These are phyloP conservation scores for Xestia rhomboidea DNA, from an alignment of 2,888 invertebrate genomes.

Conservation along the genomic window DNA sequence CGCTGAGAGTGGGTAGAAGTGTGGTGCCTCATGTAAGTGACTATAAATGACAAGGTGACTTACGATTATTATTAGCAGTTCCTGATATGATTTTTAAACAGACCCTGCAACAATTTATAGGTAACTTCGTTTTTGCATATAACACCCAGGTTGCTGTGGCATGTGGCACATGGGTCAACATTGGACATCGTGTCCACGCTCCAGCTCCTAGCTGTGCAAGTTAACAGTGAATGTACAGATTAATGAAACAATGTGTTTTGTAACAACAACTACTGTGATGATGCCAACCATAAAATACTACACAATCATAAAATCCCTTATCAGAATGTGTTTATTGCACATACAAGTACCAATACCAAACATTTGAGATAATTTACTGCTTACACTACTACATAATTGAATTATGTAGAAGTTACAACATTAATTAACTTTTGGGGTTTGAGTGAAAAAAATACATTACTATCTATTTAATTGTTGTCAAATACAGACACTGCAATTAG, in stretches of 20 bases:
- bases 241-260: conserved; percentile 19
- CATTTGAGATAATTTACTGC: conserved; percentile 45
- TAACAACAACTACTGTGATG: conserved; percentile 32
- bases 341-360: conserved; percentile 34
- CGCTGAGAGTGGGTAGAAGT: not conserved
- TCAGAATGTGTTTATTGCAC: conserved; percentile 62
- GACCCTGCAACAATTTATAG: conserved; percentile 82
- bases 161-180: conserved; percentile 13
- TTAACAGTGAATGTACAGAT: conserved; percentile 12
- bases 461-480: not conserved
- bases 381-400: too few relatives aligned
- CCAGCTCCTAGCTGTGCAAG: not conserved
- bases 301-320: conserved; percentile 63
- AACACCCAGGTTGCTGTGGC: conserved; percentile 11
- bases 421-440: not conserved
- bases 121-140: conserved; percentile 47
- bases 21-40: conserved; percentile 5
- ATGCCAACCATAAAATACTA: conserved; percentile 47
- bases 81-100: conserved; percentile 76
- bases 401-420: conserved; percentile 25
- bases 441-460: not conserved
- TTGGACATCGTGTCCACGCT: not conserved
- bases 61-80: conserved; percentile 72
- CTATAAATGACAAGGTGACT: conserved; percentile 68
- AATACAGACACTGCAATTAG: not conserved